Percentiles rank a stretch among this genome's conserved stretches.
phyloP scores from a whole-genome alignment of 2,888 invertebrate species.

The Ophion obscuratus region DNA sequence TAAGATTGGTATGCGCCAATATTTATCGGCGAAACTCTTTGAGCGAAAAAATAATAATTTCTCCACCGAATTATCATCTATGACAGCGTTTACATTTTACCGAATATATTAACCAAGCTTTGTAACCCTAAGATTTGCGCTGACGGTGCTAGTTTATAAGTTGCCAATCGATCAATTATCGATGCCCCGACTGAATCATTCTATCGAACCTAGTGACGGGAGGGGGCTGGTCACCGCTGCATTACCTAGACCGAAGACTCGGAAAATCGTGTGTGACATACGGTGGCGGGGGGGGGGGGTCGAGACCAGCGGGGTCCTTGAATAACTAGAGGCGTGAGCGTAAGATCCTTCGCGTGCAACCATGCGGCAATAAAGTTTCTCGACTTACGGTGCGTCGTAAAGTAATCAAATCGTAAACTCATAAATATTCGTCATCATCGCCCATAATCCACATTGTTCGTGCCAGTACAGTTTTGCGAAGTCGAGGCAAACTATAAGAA shows the following conservation, averaged over 20 bases:
- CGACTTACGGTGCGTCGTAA: constrained; percentile 69
- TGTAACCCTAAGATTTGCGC: not conserved
- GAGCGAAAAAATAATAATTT: too few relatives aligned
- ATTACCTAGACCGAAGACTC: not conserved
- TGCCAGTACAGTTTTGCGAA: constrained; percentile 60
- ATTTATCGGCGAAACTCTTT: not conserved
- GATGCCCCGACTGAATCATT: not conserved
- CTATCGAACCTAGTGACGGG: too few relatives aligned
- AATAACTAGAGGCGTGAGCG: constrained; percentile 30
- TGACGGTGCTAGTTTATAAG: not conserved
- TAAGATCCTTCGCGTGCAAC: constrained; percentile 70
- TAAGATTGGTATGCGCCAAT: too few relatives aligned
- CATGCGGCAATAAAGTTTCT: constrained; percentile 65
- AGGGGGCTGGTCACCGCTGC: not conserved
- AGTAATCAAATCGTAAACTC: constrained; percentile 79
- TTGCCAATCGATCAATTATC: constrained; percentile 13
- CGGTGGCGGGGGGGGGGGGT: not conserved
- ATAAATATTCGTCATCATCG: constrained; percentile 82
- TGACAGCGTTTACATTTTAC: not conserved
- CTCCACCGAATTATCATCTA: too few relatives aligned
- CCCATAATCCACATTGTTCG: constrained; percentile 77
- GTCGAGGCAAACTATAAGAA: constrained; percentile 29
- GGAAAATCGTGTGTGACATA: constrained; percentile 48
- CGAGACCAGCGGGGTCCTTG: constrained; percentile 32
- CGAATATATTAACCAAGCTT: not conserved